Evolutionary conservation across 2,113 vertebrate species (phyloP), one percentile per base, ranked within the genome.

Genomic region (Gymnocephalus cernua): DNA sequence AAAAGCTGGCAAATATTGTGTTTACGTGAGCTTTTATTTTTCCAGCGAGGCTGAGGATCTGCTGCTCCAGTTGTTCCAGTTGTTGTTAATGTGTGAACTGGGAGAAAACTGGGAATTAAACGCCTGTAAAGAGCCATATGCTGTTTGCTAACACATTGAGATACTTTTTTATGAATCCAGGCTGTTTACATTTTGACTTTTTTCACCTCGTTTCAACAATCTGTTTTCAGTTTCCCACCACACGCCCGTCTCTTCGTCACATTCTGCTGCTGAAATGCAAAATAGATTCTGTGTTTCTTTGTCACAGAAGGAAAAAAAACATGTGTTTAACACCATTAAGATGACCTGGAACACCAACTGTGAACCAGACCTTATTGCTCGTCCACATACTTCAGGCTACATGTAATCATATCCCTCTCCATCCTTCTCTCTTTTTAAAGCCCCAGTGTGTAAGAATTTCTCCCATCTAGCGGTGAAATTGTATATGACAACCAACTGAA

Each of bases 1-100:
- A 70, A 86, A 79, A 74, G 2, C 63, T 23, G 63, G 47, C 53
- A 66, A 75, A 76, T 67, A 41, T 71, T 80, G 53, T 80, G 68
- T 83, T 85, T 67, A 69, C 56, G 61, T 54, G 51, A 16, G 38
- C 50, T 74, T 88, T 77, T 32, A 74, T 80, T 8, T 44, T 64
- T 62, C 56, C 72, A 0, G 38, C 45, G 68, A 21, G 38, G 78
- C 79, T 0, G 25, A 57, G 56, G 73, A 59, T 80, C 83, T 80
- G 79, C 79, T 65, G 76, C 83, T 86, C 75, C 80, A 76, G 79
- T 82, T 67, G 68, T 74, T 85, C 79, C 82, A 71, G 82, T 85
- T 50, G 75, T 25, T 72, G 56, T 86, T 85, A 74, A 86, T 86
- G 83, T 38, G 72, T 19, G 67, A 70, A 80, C 79, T 65, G 87